These are phyloP conservation scores for Odocoileus virginianus DNA, from an alignment of 2,113 vertebrate genomes.

Conservation along the genomic window DNA sequence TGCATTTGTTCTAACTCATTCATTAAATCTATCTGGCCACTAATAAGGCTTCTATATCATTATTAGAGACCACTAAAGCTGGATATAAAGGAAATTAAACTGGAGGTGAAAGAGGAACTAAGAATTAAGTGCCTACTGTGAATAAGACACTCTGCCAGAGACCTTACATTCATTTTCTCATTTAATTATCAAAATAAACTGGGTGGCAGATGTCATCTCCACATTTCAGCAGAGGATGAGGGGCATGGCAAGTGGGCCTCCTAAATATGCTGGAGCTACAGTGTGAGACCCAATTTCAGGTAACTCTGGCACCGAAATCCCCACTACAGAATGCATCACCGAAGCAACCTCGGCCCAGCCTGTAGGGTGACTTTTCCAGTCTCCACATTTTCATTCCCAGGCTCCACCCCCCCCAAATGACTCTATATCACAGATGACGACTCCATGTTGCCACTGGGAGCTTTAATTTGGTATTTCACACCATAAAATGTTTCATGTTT, in stretches of 20 bases:
- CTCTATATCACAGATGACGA: neutral
- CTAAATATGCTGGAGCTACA: neutral
- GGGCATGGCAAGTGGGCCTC: neutral
- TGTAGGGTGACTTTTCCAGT: neutral
- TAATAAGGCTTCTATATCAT: neutral
- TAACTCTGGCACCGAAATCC: neutral
- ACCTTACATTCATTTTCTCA: neutral
- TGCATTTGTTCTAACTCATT: neutral
- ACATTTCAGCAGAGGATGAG: neutral
- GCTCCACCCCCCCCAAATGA: neutral
- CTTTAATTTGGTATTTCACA: conserved; percentile 7
- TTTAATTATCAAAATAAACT: conserved; percentile 9
- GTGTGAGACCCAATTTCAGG: neutral
- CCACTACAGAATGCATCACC: neutral
- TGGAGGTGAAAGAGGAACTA: neutral
- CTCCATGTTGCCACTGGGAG: neutral
- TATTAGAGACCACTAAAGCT: neutral
- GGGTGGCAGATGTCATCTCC: neutral
- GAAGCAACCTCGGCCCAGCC: neutral
- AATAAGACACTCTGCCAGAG: neutral
- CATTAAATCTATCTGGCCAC: neutral
- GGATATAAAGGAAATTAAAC: neutral
- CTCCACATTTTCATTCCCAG: neutral
- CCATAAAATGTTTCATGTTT: conserved; percentile 36
- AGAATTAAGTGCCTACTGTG: neutral